Conservation (phyloP, 2,113 vertebrate species). For the Glareola pratincola region DNA sequence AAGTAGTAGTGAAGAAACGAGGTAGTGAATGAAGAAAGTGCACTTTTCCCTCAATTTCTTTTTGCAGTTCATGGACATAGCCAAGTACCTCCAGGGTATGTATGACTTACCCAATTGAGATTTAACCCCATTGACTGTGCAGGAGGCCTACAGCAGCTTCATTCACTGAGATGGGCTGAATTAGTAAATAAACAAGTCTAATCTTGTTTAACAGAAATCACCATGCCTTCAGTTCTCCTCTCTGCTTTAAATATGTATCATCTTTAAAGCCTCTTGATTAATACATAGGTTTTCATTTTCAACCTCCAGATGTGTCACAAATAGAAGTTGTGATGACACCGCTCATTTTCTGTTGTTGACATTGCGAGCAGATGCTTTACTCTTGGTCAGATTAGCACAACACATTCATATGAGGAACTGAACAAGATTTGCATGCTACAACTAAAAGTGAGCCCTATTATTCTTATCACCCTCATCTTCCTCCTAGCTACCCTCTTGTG, state of each 20-base stretch:
- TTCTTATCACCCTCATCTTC: constrained; percentile 42
- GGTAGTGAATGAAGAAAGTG: background rate
- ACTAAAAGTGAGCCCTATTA: background rate
- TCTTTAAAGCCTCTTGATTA: background rate
- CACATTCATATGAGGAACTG: background rate
- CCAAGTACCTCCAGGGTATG: background rate
- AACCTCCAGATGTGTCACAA: background rate
- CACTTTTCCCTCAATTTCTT: background rate
- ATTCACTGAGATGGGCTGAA: background rate
- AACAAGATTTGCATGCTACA: background rate
- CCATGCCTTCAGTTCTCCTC: background rate
- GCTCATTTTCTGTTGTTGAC: background rate
- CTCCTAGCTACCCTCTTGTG: constrained; percentile 16
- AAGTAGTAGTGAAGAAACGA: too few species aligned
- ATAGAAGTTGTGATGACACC: background rate
- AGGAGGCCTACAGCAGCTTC: background rate
- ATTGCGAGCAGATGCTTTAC: background rate
- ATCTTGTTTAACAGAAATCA: background rate
- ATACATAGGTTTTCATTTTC: background rate
- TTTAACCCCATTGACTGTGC: background rate
- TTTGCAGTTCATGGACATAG: background rate
- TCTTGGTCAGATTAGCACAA: background rate
- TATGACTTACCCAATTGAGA: background rate
- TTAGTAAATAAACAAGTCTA: background rate
- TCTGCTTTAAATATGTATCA: background rate